phyloP scores from a whole-genome alignment of 2,113 vertebrate genomes.

The Hippocampus zosterae region DNA sequence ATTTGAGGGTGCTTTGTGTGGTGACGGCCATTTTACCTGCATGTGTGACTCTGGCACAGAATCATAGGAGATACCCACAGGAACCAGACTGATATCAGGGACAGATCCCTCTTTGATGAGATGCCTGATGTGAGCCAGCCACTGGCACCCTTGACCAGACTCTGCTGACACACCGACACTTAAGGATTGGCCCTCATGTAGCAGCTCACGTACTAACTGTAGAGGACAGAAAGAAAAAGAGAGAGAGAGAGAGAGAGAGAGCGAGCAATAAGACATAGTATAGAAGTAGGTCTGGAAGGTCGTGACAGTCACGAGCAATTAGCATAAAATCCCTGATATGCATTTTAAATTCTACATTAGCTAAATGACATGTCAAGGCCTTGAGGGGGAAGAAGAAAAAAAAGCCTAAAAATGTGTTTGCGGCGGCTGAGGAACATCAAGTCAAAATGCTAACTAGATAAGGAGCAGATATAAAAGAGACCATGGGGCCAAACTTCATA shows the following conservation, averaged over 20 bases:
- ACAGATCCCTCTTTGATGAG: constrained; percentile 61
- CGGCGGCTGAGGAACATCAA: constrained; percentile 15
- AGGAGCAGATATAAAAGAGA: constrained; percentile 22
- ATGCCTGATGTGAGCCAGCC: constrained; percentile 68
- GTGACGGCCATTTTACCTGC: constrained; percentile 45
- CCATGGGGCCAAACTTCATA: constrained; percentile 27
- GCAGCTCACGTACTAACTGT: constrained; percentile 79
- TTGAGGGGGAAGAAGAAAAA: constrained; percentile 4
- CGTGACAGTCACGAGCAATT: constrained; percentile 19
- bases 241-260: background rate
- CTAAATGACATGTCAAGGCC: constrained; percentile 8
- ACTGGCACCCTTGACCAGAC: constrained; percentile 53
- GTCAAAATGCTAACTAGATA: constrained; percentile 30
- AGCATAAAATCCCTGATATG: constrained; percentile 27
- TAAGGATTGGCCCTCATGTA: constrained; percentile 75
- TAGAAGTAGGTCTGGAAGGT: constrained; percentile 23
- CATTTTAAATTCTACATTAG: constrained; percentile 32
- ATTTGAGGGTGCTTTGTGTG: constrained; percentile 13
- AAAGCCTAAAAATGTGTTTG: constrained; percentile 3
- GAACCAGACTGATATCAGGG: constrained; percentile 76
- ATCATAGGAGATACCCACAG: constrained; percentile 82
- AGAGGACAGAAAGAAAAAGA: background rate
- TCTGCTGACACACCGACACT: constrained; percentile 75
- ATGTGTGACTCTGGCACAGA: constrained; percentile 36
- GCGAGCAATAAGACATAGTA: background rate